These are phyloP conservation scores for Streblospio benedicti DNA, from an alignment of 1,140 invertebrate species.

Conservation along the genomic window DNA sequence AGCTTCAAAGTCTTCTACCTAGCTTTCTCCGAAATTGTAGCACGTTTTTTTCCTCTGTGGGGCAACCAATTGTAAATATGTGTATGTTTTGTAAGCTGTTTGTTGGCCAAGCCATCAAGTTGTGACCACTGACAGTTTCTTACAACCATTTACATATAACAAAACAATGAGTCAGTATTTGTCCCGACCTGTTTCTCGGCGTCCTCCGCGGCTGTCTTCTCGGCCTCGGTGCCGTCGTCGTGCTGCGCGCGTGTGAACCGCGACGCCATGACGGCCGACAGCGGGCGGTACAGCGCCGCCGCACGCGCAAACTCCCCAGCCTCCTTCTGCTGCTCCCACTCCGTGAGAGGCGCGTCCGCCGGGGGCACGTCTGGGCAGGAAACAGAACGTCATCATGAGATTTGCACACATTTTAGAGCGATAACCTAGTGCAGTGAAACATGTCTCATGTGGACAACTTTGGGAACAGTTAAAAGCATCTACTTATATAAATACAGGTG, in stretches of 20 bases:
- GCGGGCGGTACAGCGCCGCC: conserved; percentile 61
- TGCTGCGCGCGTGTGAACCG: conserved; percentile 55
- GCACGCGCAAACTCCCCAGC: conserved; percentile 72
- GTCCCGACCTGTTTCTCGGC: background rate
- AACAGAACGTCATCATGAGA: conserved; percentile 1
- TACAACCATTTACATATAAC: background rate
- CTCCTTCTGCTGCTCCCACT: conserved; percentile 76
- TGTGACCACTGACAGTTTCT: background rate
- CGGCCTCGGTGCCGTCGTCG: conserved; percentile 27
- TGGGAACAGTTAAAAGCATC: no score
- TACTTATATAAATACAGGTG: no score
- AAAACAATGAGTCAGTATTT: background rate
- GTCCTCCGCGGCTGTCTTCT: background rate
- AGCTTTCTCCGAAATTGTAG: no score
- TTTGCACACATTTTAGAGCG: background rate
- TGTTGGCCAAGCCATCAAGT: background rate
- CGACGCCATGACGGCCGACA: conserved; percentile 60
- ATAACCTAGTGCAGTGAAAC: no score
- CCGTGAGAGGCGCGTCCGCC: conserved; percentile 52
- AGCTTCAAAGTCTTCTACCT: no score
- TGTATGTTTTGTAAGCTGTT: no score
- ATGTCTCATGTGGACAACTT: no score
- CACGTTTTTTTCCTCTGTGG: no score
- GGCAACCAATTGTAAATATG: no score
- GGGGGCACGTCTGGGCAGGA: conserved; percentile 28